Evolutionary conservation across 37 sponge, comb jelly and placozoan species (phyloP).

Genomic region (Bolinopsis microptera): DNA sequence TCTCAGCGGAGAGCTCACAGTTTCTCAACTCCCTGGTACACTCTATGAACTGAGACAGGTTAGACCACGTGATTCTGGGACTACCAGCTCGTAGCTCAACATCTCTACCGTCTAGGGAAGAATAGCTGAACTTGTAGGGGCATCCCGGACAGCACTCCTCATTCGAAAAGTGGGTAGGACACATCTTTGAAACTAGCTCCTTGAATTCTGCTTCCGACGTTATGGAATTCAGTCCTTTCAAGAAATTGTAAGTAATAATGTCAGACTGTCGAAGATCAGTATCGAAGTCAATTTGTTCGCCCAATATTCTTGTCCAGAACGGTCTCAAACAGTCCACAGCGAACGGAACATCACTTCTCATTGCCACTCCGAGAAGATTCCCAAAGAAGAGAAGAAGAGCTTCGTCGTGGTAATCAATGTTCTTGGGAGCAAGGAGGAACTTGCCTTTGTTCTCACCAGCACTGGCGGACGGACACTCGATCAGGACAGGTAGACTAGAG

Average conservation of each 20-base stretch:
- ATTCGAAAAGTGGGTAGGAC: constrained; percentile 1
- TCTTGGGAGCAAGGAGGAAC: constrained; percentile 79
- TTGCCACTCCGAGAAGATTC: constrained; percentile 86
- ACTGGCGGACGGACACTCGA: constrained; percentile 87
- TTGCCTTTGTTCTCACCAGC: constrained; percentile 90
- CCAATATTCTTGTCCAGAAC: constrained; percentile 89
- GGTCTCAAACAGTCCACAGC: constrained; percentile 86
- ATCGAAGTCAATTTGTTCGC: constrained; percentile 66
- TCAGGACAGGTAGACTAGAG: constrained; percentile 77
- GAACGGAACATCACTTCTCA: constrained; percentile 90
- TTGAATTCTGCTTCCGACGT: neutral
- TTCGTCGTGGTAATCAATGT: constrained; percentile 85
- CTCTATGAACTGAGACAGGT: constrained; percentile 74
- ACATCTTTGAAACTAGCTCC: constrained; percentile 15
- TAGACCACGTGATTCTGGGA: constrained; percentile 69
- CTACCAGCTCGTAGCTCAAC: neutral
- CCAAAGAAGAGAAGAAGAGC: constrained; percentile 94
- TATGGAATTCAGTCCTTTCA: constrained; percentile 31
- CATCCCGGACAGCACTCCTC: constrained; percentile 41
- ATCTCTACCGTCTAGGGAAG: constrained; percentile 46
- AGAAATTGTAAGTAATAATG: constrained; percentile 81
- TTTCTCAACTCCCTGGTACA: constrained; percentile 69
- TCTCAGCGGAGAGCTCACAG: constrained; percentile 72
- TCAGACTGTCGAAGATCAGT: constrained; percentile 83
- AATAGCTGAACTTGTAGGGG: constrained; percentile 41